Conservation (phyloP, 2,888 invertebrate genomes). For the Mesorhabditis spiculigera region DNA sequence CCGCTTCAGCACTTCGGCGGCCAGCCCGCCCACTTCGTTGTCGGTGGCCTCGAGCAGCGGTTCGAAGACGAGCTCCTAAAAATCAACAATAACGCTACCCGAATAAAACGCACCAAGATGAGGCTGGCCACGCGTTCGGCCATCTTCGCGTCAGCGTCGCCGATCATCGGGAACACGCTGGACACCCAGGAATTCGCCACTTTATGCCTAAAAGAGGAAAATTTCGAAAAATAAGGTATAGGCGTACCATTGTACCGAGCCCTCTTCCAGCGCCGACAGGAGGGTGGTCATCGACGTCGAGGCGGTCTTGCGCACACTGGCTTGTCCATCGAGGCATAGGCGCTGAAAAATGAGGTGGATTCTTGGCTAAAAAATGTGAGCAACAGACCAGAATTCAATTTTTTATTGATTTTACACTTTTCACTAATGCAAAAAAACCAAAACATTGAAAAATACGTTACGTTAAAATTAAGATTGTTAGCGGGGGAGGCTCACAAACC, state of each 20-base stretch:
- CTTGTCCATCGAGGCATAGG: not conserved
- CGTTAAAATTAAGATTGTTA: too few relatives aligned
- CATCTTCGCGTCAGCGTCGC: not conserved
- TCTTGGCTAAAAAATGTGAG: too few relatives aligned
- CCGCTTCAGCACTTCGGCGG: conserved; percentile 1
- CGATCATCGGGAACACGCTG: conserved; percentile 1
- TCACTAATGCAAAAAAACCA: too few relatives aligned
- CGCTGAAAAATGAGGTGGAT: not conserved
- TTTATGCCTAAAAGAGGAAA: not conserved
- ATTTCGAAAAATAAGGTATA: not conserved
- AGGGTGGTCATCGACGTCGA: not conserved
- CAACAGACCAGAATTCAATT: too few relatives aligned
- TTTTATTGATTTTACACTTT: too few relatives aligned
- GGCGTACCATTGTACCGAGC: not conserved
- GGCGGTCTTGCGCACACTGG: not conserved
- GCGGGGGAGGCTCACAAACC: too few relatives aligned
- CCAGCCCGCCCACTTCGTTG: not conserved
- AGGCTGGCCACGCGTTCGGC: not conserved
- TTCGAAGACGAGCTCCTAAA: not conserved
- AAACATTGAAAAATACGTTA: too few relatives aligned
- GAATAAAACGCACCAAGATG: not conserved
- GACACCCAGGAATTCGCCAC: not conserved
- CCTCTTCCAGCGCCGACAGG: not conserved
- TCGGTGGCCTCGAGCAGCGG: not conserved
- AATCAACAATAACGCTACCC: not conserved